phyloP scores from a whole-genome alignment of 2,888 invertebrate species.

The Sacculina carcini region DNA sequence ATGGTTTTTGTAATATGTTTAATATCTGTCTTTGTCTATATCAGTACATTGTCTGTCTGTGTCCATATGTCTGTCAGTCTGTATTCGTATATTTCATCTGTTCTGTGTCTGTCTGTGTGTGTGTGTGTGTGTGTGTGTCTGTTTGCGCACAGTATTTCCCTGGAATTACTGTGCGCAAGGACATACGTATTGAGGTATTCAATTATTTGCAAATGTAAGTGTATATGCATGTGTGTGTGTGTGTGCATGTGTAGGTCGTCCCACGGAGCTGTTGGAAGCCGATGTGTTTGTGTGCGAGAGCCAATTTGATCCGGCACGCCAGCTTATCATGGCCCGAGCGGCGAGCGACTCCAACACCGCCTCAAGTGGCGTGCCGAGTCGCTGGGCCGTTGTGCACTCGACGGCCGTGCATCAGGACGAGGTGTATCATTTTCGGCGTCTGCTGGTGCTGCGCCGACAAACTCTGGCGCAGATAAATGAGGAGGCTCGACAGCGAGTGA shows the following conservation, averaged over 20 bases:
- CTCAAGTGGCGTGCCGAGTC: constrained; percentile 43
- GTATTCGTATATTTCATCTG: too few species aligned
- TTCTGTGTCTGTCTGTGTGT: constrained; percentile 1
- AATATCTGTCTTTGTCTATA: too few species aligned
- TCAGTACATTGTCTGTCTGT: too few species aligned
- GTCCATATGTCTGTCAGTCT: too few species aligned
- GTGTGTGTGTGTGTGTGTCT: constrained; percentile 3
- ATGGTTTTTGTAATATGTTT: too few species aligned
- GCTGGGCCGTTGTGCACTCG: constrained; percentile 49
- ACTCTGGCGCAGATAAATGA: constrained; percentile 1
- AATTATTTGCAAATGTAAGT: constrained; percentile 7
- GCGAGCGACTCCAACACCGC: too few species aligned
- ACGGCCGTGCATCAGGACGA: constrained; percentile 71
- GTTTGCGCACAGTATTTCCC: background rate
- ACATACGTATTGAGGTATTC: background rate
- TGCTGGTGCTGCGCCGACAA: background rate
- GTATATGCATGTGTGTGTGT: constrained; percentile 2
- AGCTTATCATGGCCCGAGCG: constrained; percentile 42
- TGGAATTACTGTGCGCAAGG: background rate
- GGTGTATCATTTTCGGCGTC: constrained; percentile 44
- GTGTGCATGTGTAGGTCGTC: constrained; percentile 34
- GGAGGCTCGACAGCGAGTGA: constrained; percentile 1
- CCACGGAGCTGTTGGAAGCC: constrained; percentile 72
- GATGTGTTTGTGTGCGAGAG: constrained; percentile 83
- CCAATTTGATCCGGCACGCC: constrained; percentile 63